Evolutionary conservation across 1,140 invertebrate species (phyloP).

Genomic region (Euschistus heros): DNA sequence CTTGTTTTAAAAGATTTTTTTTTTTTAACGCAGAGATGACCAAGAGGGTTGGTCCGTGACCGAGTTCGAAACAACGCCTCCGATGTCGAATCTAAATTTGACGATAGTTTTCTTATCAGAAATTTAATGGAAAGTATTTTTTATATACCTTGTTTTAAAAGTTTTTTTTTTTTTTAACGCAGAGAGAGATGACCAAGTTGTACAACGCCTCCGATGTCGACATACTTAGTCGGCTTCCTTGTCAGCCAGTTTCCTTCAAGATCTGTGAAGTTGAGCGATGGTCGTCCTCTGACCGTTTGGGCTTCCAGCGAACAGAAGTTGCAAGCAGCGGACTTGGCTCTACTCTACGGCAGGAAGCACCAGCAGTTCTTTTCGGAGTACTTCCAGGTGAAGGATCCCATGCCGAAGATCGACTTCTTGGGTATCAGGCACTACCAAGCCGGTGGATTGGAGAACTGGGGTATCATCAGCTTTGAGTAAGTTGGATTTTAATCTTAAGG

Average conservation of each 20-base stretch:
- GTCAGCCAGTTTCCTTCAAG: conserved; percentile 42
- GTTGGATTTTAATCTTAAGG: background rate
- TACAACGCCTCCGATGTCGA: conserved; percentile 59
- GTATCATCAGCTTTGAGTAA: conserved; percentile 47
- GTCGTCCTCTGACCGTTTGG: conserved; percentile 8
- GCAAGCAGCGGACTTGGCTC: conserved; percentile 2
- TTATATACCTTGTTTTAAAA: no score
- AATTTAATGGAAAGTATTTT: no score
- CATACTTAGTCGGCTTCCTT: conserved; percentile 61
- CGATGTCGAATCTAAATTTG: no score
- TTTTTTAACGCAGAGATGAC: background rate
- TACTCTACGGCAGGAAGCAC: conserved; percentile 11
- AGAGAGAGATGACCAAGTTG: conserved; percentile 19
- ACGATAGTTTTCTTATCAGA: no score
- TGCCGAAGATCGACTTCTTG: conserved; percentile 48
- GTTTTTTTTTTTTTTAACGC: background rate
- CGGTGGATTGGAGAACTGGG: conserved; percentile 81
- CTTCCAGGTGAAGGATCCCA: conserved; percentile 20
- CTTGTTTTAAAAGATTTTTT: background rate
- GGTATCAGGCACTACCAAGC: conserved; percentile 65
- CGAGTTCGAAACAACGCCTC: conserved; percentile 48
- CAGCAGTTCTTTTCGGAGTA: conserved; percentile 19
- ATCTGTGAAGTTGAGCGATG: background rate
- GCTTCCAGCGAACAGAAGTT: background rate
- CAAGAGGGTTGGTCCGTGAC: conserved; percentile 31